These are phyloP conservation scores for Chionoecetes opilio DNA, from an alignment of 1,140 invertebrate species.

Conservation along the genomic window DNA sequence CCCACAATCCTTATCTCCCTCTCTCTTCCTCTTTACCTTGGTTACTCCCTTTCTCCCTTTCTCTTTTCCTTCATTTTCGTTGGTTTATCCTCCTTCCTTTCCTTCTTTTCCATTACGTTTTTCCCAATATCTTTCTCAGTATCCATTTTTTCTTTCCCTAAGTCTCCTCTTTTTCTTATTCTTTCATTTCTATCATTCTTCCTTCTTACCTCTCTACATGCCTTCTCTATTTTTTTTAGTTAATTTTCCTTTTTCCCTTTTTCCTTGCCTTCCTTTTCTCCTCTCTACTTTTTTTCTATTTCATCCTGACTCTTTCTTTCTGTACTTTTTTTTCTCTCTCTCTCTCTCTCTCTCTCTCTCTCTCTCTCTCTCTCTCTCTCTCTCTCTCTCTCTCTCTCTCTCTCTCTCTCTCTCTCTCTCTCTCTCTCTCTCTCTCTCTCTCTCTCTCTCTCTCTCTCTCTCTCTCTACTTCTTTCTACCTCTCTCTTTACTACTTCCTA, in stretches of 20 bases:
- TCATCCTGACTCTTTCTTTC: not conserved
- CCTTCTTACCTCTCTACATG: not conserved
- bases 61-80: not conserved
- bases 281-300: not conserved
- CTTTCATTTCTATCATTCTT: not conserved
- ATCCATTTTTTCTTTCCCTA: too few relatives aligned
- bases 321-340: not conserved
- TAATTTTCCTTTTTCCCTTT: not conserved
- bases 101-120: not conserved
- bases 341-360: constrained; percentile 12
- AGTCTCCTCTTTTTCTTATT: too few relatives aligned
- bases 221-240: not conserved
- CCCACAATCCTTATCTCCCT: not conserved
- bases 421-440: not conserved
- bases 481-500: not conserved
- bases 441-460: not conserved
- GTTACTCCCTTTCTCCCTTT: not conserved
- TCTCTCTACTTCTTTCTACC: not conserved
- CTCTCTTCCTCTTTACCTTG: not conserved
- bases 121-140: too few relatives aligned
- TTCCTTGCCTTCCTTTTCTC: not conserved
- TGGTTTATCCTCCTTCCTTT: not conserved
- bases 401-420: constrained; percentile 27
- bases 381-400: constrained; percentile 27
- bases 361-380: constrained; percentile 27